Evolutionary conservation across 1,140 invertebrate genomes (phyloP), one percentile per base, ranked within the genome.

Genomic region (Acromyrmex echinatior): DNA sequence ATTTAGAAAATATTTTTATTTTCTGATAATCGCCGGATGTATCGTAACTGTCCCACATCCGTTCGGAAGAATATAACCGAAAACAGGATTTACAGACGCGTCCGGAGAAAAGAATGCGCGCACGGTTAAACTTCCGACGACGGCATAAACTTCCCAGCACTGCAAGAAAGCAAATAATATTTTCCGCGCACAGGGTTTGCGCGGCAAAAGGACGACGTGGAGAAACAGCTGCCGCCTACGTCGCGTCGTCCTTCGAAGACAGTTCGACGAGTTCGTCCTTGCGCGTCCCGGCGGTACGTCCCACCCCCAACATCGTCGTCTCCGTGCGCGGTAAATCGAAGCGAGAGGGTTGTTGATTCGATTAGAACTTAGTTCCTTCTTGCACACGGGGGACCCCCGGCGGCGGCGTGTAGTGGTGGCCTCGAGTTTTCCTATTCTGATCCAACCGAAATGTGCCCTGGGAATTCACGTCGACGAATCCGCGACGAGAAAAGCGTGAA

Each of bases 311-410:
- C 49, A 6, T 21, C 45, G 18, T 31, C n/a, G 49, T 25, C 39
- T 28, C 28, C 70, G 81, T 49, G n/a, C 16, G 45, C 74, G 84
- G 88, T 90, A 90, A 90, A 90, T 90, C 89, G 89, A 90, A 90
- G 76, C 80, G 71, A 73, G 80, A 84, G 87, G 86, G 79, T 79
- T 70, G 89, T 91, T 92, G 91, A 92, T 92, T 92, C 91, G 91
- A 92, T 92, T 92, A 92, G 91, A 92, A 92, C 70, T 92, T 92
- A 90, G 91, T 91, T 91, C 85, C 89, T 86, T 71, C 77, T 77
- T 70, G 86, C 87, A 89, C 91, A 86, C 87, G 51, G 78, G 89
- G 91, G 91, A 92, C 76, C 68, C 56, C 51, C 45, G 87, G 45
- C 76, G 74, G 82, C 76, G 78, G 78, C 51, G 74, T 58, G 39